These are phyloP conservation scores for Ciconia stormi DNA, from an alignment of 2,113 vertebrate genomes.

Conservation along the genomic window DNA sequence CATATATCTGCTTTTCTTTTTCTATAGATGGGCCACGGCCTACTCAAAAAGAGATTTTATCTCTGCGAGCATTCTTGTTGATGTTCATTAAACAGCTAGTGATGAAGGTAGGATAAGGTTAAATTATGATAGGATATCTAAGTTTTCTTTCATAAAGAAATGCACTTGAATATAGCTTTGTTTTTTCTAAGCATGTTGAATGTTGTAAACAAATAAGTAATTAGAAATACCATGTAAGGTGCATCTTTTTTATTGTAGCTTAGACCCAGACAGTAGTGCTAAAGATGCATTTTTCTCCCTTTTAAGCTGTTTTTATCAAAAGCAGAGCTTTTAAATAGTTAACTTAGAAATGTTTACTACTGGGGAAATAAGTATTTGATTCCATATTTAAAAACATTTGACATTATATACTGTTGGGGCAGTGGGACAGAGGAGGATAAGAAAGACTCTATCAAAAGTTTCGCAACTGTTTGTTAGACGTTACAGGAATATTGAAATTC, in stretches of 20 bases:
- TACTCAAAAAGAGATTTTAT: constrained; percentile 89
- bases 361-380: not conserved
- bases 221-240: not conserved
- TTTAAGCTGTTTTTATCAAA: not conserved
- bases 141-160: not conserved
- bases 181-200: not conserved
- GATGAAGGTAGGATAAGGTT: constrained; percentile 85
- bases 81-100: constrained; percentile 96
- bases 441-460: not conserved
- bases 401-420: not conserved
- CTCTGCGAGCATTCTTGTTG: constrained; percentile 90
- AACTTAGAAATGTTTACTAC: not conserved
- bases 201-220: not conserved
- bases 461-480: not conserved
- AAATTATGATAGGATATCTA: not conserved
- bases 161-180: not conserved
- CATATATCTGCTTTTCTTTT: not conserved
- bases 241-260: not conserved
- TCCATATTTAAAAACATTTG: not conserved
- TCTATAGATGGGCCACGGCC: constrained; percentile 90
- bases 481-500: not conserved
- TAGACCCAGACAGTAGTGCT: not conserved
- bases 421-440: not conserved
- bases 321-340: not conserved
- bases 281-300: not conserved